Percentiles rank a stretch among this genome's conserved stretches.
phyloP scores from a whole-genome alignment of 2,113 vertebrate species.

The Lichenostomus cassidix region DNA sequence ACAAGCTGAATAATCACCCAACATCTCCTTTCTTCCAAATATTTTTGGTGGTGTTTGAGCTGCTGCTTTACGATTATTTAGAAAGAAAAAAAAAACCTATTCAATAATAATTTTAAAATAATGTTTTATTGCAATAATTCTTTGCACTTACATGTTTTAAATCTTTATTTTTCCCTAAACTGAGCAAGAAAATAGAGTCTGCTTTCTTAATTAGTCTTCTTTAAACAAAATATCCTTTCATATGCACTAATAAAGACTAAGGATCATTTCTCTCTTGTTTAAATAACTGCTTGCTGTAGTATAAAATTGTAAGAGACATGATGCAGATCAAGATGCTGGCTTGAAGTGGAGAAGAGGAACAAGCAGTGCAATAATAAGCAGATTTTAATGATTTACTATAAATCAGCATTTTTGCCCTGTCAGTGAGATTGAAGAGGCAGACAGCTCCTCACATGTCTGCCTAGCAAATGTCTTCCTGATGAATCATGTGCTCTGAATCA shows the following conservation, averaged over 20 bases:
- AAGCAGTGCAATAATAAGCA: slow-evolving; percentile 88
- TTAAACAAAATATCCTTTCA: slow-evolving; percentile 82
- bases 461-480: slow-evolving; percentile 89
- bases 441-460: slow-evolving; percentile 86
- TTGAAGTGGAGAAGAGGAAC: slow-evolving; percentile 81
- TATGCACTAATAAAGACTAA: slow-evolving; percentile 82
- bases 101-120: slow-evolving; percentile 58
- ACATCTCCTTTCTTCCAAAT: slow-evolving; percentile 1
- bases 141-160: slow-evolving; percentile 66
- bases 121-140: slow-evolving; percentile 67
- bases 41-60: slow-evolving; percentile 21
- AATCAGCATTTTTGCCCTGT: slow-evolving; percentile 94
- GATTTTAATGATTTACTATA: slow-evolving; percentile 93
- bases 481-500: slow-evolving; percentile 88
- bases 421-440: slow-evolving; percentile 90
- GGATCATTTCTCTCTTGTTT: slow-evolving; percentile 78
- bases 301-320: slow-evolving; percentile 82
- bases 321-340: slow-evolving; percentile 81
- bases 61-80: neutral
- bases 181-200: slow-evolving; percentile 73
- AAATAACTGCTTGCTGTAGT: slow-evolving; percentile 83
- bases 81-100: neutral
- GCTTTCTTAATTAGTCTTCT: slow-evolving; percentile 84
- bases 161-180: slow-evolving; percentile 72
- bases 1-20: neutral